Base-by-base conservation (phyloP, 2,888 invertebrate genomes). In the Trilocha varians region DNA sequence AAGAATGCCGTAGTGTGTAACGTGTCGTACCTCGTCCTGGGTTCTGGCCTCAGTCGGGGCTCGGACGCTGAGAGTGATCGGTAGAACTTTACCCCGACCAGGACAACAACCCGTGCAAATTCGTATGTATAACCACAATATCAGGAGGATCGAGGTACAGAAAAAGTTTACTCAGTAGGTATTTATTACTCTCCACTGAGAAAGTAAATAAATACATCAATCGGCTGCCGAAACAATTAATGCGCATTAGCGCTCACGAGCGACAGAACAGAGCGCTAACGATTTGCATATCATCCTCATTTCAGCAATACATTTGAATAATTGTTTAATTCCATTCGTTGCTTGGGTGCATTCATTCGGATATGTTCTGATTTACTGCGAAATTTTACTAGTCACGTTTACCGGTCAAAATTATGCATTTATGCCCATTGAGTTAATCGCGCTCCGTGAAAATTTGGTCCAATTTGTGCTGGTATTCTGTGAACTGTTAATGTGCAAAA, bases 301-400 rank as follows among this genome's bases (percentile, higher is more conserved):
- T 70, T 66, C 62, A 60, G 55, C 56, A 60, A 58, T 56, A 53
- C 58, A 75, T 78, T 78, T 78, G 71, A 77, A 78, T 80, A 79
- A 79, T 80, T 78, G 73, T 65, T 70, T 76, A 71, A 74, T 74
- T 62, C 62, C 68, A 62, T 68, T 69, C 59, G 54, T 62, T 63
- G 55, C 48, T 58, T 53, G 51, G 46, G 57, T 64, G 60, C 58
- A 56, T 62, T 60, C 55, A 55, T 54, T 62, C 49, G 46, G 46
- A 52, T 58, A 51, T 58, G 56, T 60, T 56, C 55, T 60, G 67
- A 70, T 71, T 71, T 69, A 68, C 59, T 48, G 50, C 16, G 32
- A 9, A 11, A 25, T 11, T n/a, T 13, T 34, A 13, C 34, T 34
- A 34, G 34, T 34, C 34, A 34, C 13, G 13, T 34, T 34, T 25